Conservation (phyloP, 2,797 vertebrate genomes). For the Enteromius fasciolatus region DNA sequence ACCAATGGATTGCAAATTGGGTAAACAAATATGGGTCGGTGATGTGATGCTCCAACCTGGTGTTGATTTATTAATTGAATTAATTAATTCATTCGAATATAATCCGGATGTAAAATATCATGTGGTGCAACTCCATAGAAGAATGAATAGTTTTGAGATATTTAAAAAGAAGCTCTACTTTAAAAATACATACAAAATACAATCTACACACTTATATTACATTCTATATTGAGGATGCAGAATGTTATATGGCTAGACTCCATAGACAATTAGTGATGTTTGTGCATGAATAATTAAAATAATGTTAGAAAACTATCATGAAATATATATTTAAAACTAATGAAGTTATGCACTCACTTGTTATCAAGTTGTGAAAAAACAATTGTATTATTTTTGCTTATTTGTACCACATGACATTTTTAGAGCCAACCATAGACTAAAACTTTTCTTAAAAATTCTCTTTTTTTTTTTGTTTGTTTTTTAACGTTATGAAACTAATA, state of each 20-base stretch:
- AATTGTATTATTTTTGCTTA: background rate
- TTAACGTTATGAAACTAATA: background rate
- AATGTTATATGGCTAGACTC: background rate
- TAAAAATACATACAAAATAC: too few species aligned
- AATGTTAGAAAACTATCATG: background rate
- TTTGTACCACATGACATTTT: background rate
- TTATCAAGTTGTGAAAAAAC: background rate
- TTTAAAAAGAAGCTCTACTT: background rate
- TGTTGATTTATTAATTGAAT: background rate
- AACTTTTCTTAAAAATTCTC: background rate
- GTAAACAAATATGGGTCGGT: constrained; percentile 31
- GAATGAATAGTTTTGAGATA: too few species aligned
- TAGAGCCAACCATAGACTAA: background rate
- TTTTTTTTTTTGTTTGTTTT: background rate
- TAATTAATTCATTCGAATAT: background rate
- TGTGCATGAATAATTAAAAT: background rate
- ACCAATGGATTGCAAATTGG: constrained; percentile 46
- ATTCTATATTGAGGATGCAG: background rate
- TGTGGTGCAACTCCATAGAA: background rate
- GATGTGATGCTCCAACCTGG: background rate
- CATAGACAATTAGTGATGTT: background rate
- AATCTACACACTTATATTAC: background rate
- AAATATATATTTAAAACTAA: background rate
- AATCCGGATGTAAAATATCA: background rate
- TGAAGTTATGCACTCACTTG: too few species aligned